phyloP scores from a whole-genome alignment of 2,113 vertebrate species.

The Sphaerodactylus townsendi region DNA sequence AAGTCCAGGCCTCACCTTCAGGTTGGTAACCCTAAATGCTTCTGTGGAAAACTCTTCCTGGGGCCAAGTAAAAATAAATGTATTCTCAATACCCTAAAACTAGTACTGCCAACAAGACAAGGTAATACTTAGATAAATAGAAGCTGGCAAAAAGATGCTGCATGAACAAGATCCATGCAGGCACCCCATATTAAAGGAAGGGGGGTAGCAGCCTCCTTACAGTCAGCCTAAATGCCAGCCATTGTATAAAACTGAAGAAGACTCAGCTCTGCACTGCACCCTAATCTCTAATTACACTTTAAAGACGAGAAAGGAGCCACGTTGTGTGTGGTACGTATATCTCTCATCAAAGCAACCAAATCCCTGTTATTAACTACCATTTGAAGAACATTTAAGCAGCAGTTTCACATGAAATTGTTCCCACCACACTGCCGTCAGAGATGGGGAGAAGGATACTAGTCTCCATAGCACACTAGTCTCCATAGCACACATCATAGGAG shows the following conservation, averaged over 20 bases:
- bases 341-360: constrained; percentile 24
- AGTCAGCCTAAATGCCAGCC: neutral
- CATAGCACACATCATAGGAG: neutral
- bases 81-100: too few species aligned
- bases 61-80: neutral
- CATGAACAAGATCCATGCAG: neutral
- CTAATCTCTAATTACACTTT: constrained; percentile 38
- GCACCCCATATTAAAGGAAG: neutral
- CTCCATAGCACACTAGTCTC: neutral
- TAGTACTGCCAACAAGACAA: neutral
- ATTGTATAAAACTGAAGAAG: neutral
- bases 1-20: too few species aligned
- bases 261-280: neutral
- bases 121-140: neutral
- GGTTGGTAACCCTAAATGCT: neutral
- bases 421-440: neutral
- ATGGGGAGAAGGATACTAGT: neutral
- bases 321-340: neutral
- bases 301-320: constrained; percentile 18
- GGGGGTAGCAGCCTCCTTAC: neutral
- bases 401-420: neutral
- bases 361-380: constrained; percentile 17
- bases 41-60: neutral
- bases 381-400: neutral
- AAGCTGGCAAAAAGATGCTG: neutral